Evolutionary conservation across 2,113 vertebrate genomes (phyloP).

Genomic region (Pygoscelis adeliae): DNA sequence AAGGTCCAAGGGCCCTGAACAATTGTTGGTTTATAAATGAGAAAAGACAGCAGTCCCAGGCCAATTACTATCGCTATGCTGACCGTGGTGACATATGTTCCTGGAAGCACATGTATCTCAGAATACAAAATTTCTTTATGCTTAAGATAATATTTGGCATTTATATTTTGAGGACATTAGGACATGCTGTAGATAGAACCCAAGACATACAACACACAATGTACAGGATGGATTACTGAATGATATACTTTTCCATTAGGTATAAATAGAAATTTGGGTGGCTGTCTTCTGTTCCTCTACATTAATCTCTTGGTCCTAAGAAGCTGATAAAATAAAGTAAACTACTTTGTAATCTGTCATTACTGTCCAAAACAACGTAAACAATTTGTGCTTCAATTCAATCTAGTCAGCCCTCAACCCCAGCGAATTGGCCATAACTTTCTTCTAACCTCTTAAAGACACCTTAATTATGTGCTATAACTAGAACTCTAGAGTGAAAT

Average conservation of each 20-base stretch:
- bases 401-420: not conserved
- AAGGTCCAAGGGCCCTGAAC: not conserved
- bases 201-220: not conserved
- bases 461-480: not conserved
- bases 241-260: not conserved
- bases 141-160: not conserved
- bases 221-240: not conserved
- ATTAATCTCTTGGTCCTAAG: not conserved
- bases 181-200: not conserved
- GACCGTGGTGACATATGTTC: not conserved
- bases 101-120: not conserved
- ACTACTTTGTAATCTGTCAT: not conserved
- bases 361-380: not conserved
- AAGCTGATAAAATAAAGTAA: not conserved
- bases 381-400: not conserved
- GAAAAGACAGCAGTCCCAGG: not conserved
- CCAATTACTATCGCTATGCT: not conserved
- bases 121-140: not conserved
- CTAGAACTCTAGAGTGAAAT: not conserved
- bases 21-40: not conserved
- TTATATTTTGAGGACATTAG: not conserved
- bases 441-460: not conserved
- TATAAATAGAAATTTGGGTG: not conserved
- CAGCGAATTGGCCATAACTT: not conserved
- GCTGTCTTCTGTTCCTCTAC: not conserved